phyloP scores from a whole-genome alignment of 1,140 invertebrate genomes.

The Scaptomyza graminum region DNA sequence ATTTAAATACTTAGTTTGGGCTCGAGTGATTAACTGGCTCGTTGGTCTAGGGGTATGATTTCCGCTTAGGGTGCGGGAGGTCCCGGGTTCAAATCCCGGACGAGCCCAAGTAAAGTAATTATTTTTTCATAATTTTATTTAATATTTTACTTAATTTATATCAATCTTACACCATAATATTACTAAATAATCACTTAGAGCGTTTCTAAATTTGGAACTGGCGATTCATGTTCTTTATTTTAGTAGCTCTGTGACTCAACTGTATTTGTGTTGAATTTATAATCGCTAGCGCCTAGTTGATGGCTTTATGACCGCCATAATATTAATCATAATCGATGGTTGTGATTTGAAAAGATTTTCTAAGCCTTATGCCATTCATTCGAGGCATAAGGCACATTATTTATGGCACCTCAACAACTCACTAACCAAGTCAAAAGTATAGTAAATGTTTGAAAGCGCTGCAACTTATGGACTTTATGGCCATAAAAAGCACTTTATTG shows the following conservation, averaged over 20 bases:
- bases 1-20: neutral
- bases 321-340: slow-evolving; percentile 71
- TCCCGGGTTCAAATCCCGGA: slow-evolving; percentile 88
- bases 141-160: slow-evolving; percentile 4
- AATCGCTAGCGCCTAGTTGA: slow-evolving; percentile 15
- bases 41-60: slow-evolving; percentile 88
- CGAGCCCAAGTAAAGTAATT: slow-evolving; percentile 84
- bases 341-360: slow-evolving; percentile 56
- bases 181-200: neutral
- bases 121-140: slow-evolving; percentile 53
- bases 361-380: slow-evolving; percentile 20
- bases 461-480: slow-evolving; percentile 56
- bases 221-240: slow-evolving; percentile 9
- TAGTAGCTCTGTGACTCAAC: slow-evolving; percentile 33
- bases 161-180: neutral
- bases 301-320: slow-evolving; percentile 58
- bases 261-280: slow-evolving; percentile 7
- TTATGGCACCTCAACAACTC: slow-evolving; percentile 57
- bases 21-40: slow-evolving; percentile 47
- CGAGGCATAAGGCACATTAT: slow-evolving; percentile 45
- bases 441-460: slow-evolving; percentile 1
- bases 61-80: slow-evolving; percentile 87
- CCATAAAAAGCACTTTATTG: slow-evolving; percentile 64
- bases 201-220: slow-evolving; percentile 14
- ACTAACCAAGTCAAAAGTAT: slow-evolving; percentile 37